Evolutionary conservation across 1,140 invertebrate genomes (phyloP).

Genomic region (Phortica variegata): DNA sequence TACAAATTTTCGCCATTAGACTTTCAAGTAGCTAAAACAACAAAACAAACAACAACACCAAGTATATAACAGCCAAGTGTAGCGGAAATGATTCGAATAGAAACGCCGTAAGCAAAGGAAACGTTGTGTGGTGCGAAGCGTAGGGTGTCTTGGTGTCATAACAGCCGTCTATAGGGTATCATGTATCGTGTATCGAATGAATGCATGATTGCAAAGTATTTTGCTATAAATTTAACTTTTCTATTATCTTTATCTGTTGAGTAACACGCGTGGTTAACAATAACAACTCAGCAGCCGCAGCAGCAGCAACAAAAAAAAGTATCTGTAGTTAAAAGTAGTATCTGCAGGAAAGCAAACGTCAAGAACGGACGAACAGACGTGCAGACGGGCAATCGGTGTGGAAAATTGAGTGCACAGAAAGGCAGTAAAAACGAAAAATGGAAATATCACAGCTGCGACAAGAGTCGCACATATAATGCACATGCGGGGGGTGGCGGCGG

Average conservation of each 20-base stretch:
- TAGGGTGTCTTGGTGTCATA: conserved; percentile 2
- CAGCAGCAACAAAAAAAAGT: no score
- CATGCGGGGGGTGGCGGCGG: conserved; percentile 1
- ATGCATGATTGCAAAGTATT: conserved; percentile 46
- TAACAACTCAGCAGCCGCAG: no score
- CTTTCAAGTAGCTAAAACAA: no score
- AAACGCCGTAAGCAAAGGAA: no score
- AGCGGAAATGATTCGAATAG: conserved; percentile 49
- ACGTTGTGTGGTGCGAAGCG: no score
- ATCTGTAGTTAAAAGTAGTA: no score
- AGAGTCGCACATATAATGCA: conserved; percentile 6
- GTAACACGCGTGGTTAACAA: conserved; percentile 24
- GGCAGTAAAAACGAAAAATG: conserved; percentile 1
- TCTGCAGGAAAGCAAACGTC: no score
- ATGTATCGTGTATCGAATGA: neutral
- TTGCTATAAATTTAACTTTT: conserved; percentile 42
- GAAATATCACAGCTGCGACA: conserved; percentile 9
- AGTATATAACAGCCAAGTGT: conserved; percentile 34
- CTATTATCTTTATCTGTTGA: conserved; percentile 39
- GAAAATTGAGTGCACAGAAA: conserved; percentile 15
- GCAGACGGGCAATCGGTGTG: conserved; percentile 1
- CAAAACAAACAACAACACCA: neutral
- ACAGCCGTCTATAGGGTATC: neutral
- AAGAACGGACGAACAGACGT: neutral
- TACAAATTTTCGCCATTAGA: no score